Base-by-base conservation (phyloP, 2,113 vertebrate species). In the Centropus bengalensis region DNA sequence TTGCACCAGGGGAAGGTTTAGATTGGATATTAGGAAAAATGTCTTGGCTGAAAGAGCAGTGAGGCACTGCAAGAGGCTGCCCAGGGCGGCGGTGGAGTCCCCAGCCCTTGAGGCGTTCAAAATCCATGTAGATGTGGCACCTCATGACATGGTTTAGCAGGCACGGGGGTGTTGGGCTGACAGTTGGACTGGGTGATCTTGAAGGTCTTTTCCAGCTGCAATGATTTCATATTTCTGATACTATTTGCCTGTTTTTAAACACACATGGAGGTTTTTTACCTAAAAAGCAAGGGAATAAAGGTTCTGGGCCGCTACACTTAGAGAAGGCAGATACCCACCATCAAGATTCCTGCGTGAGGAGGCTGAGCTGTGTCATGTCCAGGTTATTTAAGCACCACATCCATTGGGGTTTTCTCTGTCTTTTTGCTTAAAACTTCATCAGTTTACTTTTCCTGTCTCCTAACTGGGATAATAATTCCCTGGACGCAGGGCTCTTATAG, bases 291-390 rank as follows among this genome's bases (percentile, higher is more conserved):
- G 14, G 21, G 62, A 30, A 33, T 21, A 10, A 27, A 76, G 47
- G 22, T 68, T 33, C 63, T 47, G 77, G 14, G 2, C 1, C 42
- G 42, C 8, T 2, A 0, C 18, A 16, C 2, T 52, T 59, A 13
- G 16, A n/a, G 74, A 62, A 38, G 8, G 16, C 30, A 56, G 24
- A 6, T 51, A 30, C 7, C 47, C 13, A 26, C 17, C 26, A 10
- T 27, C 49, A 64, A 13, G 5, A 32, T 47, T 81, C 59, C 59
- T 56, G 10, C 7, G 1, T 33, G 23, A 80, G 76, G 44, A 91
- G 10, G 32, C 47, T 24, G 14, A 93, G n/a, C 30, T 69, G 2
- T 51, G 67, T 54, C 7, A 8, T 70, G 24, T 59, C 33, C 8
- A 2, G 14, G 26, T 42, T 45, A 22, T 67, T 80, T 58, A 55